Evolutionary conservation across 1,140 invertebrate species (phyloP), one percentile per base, ranked within the genome.

Genomic region (Eriosoma lanigerum): DNA sequence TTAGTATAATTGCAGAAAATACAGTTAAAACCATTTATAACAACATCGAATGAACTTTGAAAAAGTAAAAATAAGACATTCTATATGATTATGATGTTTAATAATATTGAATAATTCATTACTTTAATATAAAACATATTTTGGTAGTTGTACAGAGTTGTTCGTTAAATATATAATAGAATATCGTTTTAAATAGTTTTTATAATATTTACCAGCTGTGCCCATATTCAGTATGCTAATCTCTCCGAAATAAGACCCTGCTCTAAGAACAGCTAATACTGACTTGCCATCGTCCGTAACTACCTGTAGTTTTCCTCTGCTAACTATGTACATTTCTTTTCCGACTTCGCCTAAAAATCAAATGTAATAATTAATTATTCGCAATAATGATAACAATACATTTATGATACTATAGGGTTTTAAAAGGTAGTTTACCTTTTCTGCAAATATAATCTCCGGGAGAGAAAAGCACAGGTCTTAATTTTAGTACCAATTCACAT

Each of bases 211-310:
- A 96, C 94, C 97, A 91, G 96, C 96, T 85, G 96, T 98, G 87
- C 97, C 97, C 96, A 99, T 99, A 90, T 99, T 99, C 86, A 99
- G 91, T 88, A 99, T 98, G 89, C 95, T 97, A 89, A 99, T 98
- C 90, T 99, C 98, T 83, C 98, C 98, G 89, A 99, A 99, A 91
- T 99, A 99, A 86, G 95, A 97, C 86, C 97, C 97, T 82, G 96
- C 95, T 87, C 96, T 95, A 82, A 99, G 89, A 81, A 96, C 98
- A 82, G 97, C 97, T 85, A 99, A 89, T 48, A 98, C 96, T 29
- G 96, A 97, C 87, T 96, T 95, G 50, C 96, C 96, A 87, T 98
- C 97, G 88, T 97, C 96, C 26, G 95, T 95, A 44, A 99, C 96
- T 83, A 99, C 97, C 88, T 98, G 96, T 66, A 99, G 90, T 83